Conservation (phyloP, 2,888 invertebrate species). For the Lepidochitona cinerea region DNA sequence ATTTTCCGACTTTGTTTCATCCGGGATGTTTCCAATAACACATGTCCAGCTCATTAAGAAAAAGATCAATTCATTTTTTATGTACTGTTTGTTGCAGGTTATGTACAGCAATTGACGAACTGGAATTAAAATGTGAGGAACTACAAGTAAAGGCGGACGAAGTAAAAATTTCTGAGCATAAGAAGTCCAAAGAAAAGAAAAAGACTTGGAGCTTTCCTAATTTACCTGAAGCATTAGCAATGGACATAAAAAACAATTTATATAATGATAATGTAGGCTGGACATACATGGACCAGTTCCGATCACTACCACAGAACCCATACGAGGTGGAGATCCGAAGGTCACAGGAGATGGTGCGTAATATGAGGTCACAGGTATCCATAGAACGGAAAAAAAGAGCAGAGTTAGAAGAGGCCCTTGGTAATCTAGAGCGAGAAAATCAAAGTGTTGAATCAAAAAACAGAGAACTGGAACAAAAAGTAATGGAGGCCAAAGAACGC, state of each 20-base stretch:
- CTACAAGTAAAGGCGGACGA: conserved; percentile 86
- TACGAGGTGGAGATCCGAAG: conserved; percentile 60
- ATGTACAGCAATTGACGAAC: conserved; percentile 78
- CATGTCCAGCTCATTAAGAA: no score
- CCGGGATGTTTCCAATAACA: no score
- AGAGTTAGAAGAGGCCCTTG: conserved; percentile 56
- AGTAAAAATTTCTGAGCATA: conserved; percentile 66
- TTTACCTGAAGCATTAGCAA: conserved; percentile 28
- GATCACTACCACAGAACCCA: conserved; percentile 54
- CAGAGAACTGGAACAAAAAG: conserved; percentile 42
- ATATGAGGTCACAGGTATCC: conserved; percentile 54
- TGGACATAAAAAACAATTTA: conserved; percentile 26
- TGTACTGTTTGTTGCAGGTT: conserved; percentile 50
- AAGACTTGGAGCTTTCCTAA: conserved; percentile 51
- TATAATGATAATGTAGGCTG: conserved; percentile 55
- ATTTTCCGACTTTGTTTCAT: no score
- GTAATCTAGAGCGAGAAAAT: conserved; percentile 58
- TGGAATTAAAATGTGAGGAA: conserved; percentile 88
- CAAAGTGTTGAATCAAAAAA: conserved; percentile 52
- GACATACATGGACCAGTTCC: conserved; percentile 54
- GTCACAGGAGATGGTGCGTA: conserved; percentile 58
- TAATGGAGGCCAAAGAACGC: conserved; percentile 40
- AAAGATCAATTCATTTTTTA: no score
- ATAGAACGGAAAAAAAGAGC: conserved; percentile 58
- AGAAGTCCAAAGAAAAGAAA: conserved; percentile 43